A percentile compares a stretch with the other conserved stretches of the same genome.
Evolutionary conservation across 2,888 invertebrate genomes (phyloP).

Genomic region (Sarcophaga variegata): DNA sequence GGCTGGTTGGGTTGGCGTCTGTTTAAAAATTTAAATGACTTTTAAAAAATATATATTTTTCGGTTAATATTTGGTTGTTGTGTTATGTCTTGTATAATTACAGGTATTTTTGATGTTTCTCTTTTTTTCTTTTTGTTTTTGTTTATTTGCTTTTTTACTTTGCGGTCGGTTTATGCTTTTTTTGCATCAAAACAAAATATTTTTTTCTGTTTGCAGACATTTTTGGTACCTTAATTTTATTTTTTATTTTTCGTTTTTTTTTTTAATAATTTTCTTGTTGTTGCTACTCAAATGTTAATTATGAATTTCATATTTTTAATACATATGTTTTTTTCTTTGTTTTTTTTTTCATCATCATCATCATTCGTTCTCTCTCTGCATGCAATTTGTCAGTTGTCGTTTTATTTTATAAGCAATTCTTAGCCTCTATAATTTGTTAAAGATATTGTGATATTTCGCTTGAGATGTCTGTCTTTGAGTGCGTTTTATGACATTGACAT

Average conservation of each 20-base stretch:
- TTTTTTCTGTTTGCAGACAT: constrained; percentile 18
- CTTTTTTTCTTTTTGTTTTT: too few relatives aligned
- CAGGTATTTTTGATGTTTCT: constrained; percentile 60
- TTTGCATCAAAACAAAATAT: too few relatives aligned
- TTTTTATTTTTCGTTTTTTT: not conserved
- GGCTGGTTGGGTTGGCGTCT: constrained; percentile 60
- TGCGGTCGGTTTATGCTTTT: constrained; percentile 24
- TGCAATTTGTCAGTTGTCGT: constrained; percentile 65
- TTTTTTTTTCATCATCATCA: not conserved
- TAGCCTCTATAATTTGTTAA: not conserved
- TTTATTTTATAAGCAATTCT: constrained; percentile 11
- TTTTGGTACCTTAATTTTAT: constrained; percentile 12
- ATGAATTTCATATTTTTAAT: constrained; percentile 68
- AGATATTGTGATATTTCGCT: constrained; percentile 10
- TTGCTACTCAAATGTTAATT: constrained; percentile 60
- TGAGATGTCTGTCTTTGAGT: not conserved
- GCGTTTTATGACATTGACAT: constrained; percentile 58
- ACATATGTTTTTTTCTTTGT: constrained; percentile 6
- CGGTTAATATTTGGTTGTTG: constrained; percentile 61
- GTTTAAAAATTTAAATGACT: constrained; percentile 63
- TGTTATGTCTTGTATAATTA: constrained; percentile 59
- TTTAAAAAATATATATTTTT: constrained; percentile 46
- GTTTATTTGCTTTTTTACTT: constrained; percentile 1
- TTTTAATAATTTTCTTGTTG: constrained; percentile 20
- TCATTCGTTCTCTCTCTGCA: constrained; percentile 37